Evolutionary conservation across 2,888 invertebrate species (phyloP), one percentile per base, ranked within the genome.

Genomic region (Lasioglossum calceatum): DNA sequence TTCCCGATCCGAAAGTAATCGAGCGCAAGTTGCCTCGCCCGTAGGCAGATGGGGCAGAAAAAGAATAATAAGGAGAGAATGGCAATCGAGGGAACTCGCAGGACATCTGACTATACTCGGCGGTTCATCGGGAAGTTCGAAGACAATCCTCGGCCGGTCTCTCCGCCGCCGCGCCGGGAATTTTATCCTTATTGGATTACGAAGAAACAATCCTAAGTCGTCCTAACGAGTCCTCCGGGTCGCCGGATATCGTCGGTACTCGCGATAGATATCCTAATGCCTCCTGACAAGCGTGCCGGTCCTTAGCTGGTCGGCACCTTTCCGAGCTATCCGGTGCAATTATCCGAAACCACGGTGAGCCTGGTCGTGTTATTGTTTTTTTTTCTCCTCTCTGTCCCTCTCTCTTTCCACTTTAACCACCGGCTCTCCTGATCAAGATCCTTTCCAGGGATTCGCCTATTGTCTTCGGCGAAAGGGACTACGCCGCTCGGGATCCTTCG

Each of bases 251-350:
- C 82, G 82, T 50, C 39, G 50, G 39, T 27, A 58, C 72, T 61
- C 61, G 90, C 92, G 92, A 92, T 92, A 91, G 93, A 91, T 90
- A 91, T 90, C 90, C 89, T 93, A 93, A 94, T 92, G 89, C 89
- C 90, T 88, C 85, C 89, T 92, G 94, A 93, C 93, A 93, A 92
- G 91, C 90, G 91, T 87, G 91, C 90, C 87, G 87, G 85, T 91
- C 87, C 87, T 88, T 87, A 84, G 87, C 82, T 77, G 81, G 89
- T 89, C 89, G 93, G 93, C 92, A 89, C 91, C 93, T 93, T 93
- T 93, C 91, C 91, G 87, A 92, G 89, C 92, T 91, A 92, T 94
- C 94, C 91, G 87, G 82, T 91, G 91, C 93, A 94, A 95, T 95
- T 95, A 94, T 92, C 93, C 92, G 91, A 91, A 93, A 93, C 91